Conservation (phyloP, 2,113 vertebrate genomes). For the Prunella himalayana region DNA sequence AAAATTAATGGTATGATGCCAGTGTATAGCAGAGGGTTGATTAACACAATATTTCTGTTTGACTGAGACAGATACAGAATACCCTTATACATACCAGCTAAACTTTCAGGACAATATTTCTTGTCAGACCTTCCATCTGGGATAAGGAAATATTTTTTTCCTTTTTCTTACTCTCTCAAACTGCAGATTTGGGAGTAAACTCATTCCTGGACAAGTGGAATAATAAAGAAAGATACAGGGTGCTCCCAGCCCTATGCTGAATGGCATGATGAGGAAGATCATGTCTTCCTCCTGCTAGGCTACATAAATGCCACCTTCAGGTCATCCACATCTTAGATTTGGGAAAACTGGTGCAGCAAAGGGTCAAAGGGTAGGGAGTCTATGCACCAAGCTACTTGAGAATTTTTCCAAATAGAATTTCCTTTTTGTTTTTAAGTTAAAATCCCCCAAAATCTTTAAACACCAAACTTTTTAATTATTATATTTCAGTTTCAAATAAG, state of each 20-base stretch:
- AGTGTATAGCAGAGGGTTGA: not conserved
- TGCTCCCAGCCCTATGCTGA: not conserved
- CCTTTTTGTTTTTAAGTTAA: not conserved
- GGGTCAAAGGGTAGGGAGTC: not conserved
- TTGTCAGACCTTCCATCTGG: not conserved
- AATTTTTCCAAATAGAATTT: not conserved
- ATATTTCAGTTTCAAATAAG: not conserved
- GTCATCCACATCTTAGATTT: not conserved
- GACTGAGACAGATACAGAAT: not conserved
- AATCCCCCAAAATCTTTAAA: not conserved
- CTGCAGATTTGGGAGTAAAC: not conserved
- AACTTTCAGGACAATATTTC: not conserved
- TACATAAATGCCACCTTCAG: not conserved
- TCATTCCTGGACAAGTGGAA: not conserved
- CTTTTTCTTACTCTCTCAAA: not conserved
- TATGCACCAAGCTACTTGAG: not conserved
- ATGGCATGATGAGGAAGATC: not conserved
- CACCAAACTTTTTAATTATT: not conserved
- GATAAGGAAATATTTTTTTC: not conserved
- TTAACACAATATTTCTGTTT: not conserved
- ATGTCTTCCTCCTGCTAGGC: not conserved
- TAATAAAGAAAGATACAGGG: not conserved
- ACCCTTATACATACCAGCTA: not conserved
- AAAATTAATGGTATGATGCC: not conserved
- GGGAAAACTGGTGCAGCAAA: not conserved